A percentile compares a stretch with the other conserved stretches of the same genome.
phyloP scores from a whole-genome alignment of 2,888 invertebrate species.

The Phasia obesa region DNA sequence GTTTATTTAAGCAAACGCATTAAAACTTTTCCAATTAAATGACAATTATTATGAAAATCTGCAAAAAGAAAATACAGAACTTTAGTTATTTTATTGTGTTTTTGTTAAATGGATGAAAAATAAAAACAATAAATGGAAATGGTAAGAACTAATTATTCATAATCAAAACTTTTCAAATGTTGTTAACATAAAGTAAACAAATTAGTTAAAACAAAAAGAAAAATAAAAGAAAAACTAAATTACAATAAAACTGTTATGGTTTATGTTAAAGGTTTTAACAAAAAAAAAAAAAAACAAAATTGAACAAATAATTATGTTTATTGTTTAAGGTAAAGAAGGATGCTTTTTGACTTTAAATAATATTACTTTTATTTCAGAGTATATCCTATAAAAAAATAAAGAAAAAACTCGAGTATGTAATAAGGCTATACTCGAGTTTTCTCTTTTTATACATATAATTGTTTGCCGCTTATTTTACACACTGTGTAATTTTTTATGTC shows the following conservation, averaged over 20 bases:
- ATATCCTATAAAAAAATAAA: too few species aligned
- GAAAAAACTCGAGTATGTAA: too few species aligned
- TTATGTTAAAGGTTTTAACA: not conserved
- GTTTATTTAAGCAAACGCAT: constrained; percentile 31
- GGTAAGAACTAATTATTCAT: constrained; percentile 2
- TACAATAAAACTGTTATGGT: not conserved
- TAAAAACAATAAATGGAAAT: constrained; percentile 21
- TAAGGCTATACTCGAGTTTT: too few species aligned
- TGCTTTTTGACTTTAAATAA: too few species aligned
- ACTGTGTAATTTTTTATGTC: too few species aligned
- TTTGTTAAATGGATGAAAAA: not conserved
- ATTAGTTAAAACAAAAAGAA: constrained; percentile 11
- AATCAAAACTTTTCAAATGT: constrained; percentile 14
- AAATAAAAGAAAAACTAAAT: not conserved
- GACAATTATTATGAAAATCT: constrained; percentile 42
- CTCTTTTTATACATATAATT: too few species aligned
- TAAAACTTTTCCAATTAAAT: constrained; percentile 65
- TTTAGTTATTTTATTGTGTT: not conserved
- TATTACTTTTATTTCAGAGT: too few species aligned
- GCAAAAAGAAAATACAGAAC: constrained; percentile 3
- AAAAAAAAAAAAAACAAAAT: constrained; percentile 18
- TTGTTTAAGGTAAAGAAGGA: too few species aligned
- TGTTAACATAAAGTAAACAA: not conserved
- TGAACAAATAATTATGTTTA: not conserved
- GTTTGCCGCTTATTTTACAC: too few species aligned